These are phyloP conservation scores for Pollachius pollachius DNA, from an alignment of 2,113 vertebrate species.

Conservation along the genomic window DNA sequence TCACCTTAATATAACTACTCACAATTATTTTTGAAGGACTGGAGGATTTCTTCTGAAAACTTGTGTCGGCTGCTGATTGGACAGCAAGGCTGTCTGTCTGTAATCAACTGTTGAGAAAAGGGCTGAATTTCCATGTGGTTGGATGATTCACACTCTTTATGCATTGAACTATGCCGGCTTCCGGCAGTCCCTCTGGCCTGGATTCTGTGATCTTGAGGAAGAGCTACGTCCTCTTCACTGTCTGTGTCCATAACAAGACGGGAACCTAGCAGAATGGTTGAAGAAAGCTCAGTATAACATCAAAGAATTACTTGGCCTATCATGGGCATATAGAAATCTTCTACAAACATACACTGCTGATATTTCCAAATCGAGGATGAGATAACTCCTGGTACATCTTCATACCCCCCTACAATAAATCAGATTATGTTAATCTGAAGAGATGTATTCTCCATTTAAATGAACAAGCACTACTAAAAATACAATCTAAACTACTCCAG, in stretches of 20 bases:
- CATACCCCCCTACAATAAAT: too few relatives aligned
- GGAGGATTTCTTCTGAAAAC: constrained; percentile 59
- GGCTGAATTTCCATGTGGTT: constrained; percentile 69
- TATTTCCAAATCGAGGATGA: too few relatives aligned
- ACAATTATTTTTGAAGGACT: constrained; percentile 68
- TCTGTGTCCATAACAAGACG: constrained; percentile 50
- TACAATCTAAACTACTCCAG: too few relatives aligned
- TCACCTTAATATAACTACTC: constrained; percentile 36
- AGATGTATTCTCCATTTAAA: too few relatives aligned
- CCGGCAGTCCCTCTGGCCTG: constrained; percentile 40
- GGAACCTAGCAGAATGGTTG: constrained; percentile 37
- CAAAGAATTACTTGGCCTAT: background rate
- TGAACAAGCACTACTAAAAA: too few relatives aligned
- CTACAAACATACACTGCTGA: too few relatives aligned
- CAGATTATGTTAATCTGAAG: too few relatives aligned
- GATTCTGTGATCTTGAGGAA: constrained; percentile 27
- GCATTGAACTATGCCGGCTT: constrained; percentile 45
- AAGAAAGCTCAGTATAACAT: background rate
- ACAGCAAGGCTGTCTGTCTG: constrained; percentile 51
- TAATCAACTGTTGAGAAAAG: constrained; percentile 36
- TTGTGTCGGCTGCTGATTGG: constrained; percentile 69
- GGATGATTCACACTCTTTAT: constrained; percentile 59
- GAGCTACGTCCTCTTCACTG: constrained; percentile 45
- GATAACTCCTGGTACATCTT: too few relatives aligned
- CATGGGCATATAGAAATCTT: too few relatives aligned